phyloP scores from a whole-genome alignment of 2,888 invertebrate genomes.

The Trichopria drosophilae region DNA sequence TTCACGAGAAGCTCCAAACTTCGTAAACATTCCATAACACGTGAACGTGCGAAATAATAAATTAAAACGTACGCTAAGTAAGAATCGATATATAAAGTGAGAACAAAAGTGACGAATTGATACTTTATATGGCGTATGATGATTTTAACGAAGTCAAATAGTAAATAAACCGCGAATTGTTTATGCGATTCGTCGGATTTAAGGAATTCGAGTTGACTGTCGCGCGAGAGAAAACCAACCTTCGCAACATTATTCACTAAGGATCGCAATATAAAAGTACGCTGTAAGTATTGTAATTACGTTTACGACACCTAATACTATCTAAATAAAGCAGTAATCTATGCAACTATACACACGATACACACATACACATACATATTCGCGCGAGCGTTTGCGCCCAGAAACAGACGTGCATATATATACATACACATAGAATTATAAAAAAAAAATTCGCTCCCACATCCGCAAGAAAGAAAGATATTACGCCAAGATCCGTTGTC shows the following conservation, averaged over 20 bases:
- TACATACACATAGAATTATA: constrained; percentile 7
- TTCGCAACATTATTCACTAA: constrained; percentile 37
- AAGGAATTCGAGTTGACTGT: constrained; percentile 19
- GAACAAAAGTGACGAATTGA: constrained; percentile 7
- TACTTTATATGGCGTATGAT: constrained; percentile 23
- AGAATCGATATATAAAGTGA: constrained; percentile 10
- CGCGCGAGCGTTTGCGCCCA: constrained; percentile 1
- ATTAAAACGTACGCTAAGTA: constrained; percentile 1
- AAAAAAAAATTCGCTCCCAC: too few relatives aligned
- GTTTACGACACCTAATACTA: constrained; percentile 17
- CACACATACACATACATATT: constrained; percentile 3
- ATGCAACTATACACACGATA: constrained; percentile 14
- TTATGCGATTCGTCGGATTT: constrained; percentile 12
- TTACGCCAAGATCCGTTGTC: too few relatives aligned
- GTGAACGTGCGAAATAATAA: constrained; percentile 5
- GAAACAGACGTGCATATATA: constrained; percentile 1
- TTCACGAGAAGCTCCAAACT: constrained; percentile 27
- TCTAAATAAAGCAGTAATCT: constrained; percentile 3
- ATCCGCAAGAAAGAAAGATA: too few relatives aligned
- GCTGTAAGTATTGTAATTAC: constrained; percentile 39
- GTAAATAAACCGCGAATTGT: constrained; percentile 14
- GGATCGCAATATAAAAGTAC: constrained; percentile 40
- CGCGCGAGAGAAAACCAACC: constrained; percentile 26
- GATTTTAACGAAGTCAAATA: constrained; percentile 20
- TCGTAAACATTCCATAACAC: constrained; percentile 30